A percentile compares a stretch with the other conserved stretches of the same genome.
These are phyloP conservation scores for Lepas anatifera DNA, from an alignment of 2,888 invertebrate genomes.

Conservation along the genomic window DNA sequence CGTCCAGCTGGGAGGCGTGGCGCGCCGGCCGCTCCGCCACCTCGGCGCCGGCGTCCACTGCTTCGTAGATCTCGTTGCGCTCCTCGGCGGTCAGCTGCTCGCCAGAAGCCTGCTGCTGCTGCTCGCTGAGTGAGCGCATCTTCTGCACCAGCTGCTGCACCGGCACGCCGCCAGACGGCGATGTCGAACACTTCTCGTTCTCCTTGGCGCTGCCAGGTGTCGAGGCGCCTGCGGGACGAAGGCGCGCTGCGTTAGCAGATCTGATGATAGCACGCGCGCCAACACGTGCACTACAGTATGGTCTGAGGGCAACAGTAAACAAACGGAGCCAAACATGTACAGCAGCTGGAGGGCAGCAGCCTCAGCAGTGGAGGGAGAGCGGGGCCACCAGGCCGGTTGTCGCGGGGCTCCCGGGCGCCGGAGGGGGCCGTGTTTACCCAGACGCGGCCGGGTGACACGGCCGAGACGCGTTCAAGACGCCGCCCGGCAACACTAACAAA, in stretches of 20 bases:
- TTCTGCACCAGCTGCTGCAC: background rate
- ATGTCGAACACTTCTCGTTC: background rate
- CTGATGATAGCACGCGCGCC: too few species aligned
- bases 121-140: conserved; percentile 3
- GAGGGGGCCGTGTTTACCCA: background rate
- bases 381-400: background rate
- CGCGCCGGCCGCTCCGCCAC: background rate
- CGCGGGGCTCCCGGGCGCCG: too few species aligned
- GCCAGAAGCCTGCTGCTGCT: background rate
- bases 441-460: background rate
- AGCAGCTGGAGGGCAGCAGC: too few species aligned
- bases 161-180: background rate
- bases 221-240: background rate
- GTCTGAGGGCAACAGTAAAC: too few species aligned
- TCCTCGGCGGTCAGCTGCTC: background rate
- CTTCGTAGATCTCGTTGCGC: background rate
- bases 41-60: background rate
- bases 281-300: too few species aligned
- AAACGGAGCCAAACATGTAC: too few species aligned
- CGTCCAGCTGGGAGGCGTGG: background rate
- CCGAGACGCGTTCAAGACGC: background rate
- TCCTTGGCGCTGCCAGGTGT: background rate
- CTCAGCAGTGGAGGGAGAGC: too few species aligned
- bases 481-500: background rate
- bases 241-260: background rate